Evolutionary conservation across 37 sponge, comb jelly and placozoan species (phyloP).

Genomic region (Oscarella lobularis): DNA sequence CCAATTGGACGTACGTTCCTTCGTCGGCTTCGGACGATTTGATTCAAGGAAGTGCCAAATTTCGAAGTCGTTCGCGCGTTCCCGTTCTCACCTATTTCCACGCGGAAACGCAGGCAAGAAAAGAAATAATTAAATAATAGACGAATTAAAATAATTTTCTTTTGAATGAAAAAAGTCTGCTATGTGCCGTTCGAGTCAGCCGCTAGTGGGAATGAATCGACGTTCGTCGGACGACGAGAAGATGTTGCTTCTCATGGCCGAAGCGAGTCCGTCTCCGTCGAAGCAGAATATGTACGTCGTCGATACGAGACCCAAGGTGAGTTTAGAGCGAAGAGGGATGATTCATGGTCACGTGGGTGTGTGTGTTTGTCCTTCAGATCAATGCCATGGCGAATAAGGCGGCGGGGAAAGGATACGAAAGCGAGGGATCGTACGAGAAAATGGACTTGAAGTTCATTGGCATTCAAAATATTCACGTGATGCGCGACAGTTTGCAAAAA

Average conservation of each 20-base stretch:
- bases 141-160: too few relatives aligned
- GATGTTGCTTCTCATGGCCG: slow-evolving; percentile 21
- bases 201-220: slow-evolving; percentile 46
- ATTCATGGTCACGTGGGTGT: too few relatives aligned
- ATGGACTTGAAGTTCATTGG: slow-evolving; percentile 78
- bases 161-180: too few relatives aligned
- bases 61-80: slow-evolving; percentile 66
- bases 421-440: slow-evolving; percentile 58
- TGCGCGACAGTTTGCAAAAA: slow-evolving; percentile 63
- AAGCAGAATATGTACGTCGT: slow-evolving; percentile 61
- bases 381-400: slow-evolving; percentile 78
- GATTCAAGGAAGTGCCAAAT: slow-evolving; percentile 23
- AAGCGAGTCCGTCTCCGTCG: slow-evolving; percentile 50
- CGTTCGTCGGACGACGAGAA: slow-evolving; percentile 60
- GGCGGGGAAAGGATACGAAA: slow-evolving; percentile 82
- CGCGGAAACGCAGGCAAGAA: neutral
- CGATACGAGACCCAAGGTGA: slow-evolving; percentile 78
- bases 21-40: slow-evolving; percentile 34
- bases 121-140: too few relatives aligned
- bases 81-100: slow-evolving; percentile 34
- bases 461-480: slow-evolving; percentile 91
- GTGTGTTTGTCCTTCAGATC: too few relatives aligned
- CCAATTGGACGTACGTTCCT: slow-evolving; percentile 21
- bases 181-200: slow-evolving; percentile 83
- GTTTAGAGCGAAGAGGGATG: too few relatives aligned